Evolutionary conservation across 2,797 vertebrate species (phyloP).

Genomic region (Sebastes reedi): DNA sequence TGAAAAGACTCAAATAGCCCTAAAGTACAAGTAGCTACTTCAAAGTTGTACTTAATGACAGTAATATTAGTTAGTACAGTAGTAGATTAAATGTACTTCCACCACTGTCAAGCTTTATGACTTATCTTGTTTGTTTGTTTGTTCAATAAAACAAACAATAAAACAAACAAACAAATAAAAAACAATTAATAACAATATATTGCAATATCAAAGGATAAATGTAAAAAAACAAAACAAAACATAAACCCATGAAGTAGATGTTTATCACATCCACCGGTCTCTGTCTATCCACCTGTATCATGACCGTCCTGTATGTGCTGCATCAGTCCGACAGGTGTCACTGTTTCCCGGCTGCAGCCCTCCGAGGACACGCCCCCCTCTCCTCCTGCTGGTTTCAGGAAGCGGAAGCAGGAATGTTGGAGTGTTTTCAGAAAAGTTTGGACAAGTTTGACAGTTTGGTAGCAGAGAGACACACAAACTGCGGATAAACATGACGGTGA

Average conservation of each 20-base stretch:
- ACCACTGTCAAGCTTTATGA: background rate
- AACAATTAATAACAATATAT: too few relatives aligned
- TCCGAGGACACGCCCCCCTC: constrained; percentile 39
- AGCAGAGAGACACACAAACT: constrained; percentile 3
- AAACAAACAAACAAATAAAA: too few relatives aligned
- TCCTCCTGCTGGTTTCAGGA: constrained; percentile 61
- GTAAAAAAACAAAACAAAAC: too few relatives aligned
- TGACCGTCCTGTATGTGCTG: background rate
- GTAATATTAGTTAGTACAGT: background rate
- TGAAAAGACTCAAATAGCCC: too few relatives aligned
- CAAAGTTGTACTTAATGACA: background rate
- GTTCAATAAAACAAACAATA: too few relatives aligned
- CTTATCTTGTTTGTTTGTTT: too few relatives aligned
- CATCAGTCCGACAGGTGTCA: constrained; percentile 12
- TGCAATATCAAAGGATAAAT: too few relatives aligned
- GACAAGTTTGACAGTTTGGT: constrained; percentile 47
- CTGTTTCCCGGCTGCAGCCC: constrained; percentile 1
- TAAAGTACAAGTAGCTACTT: too few relatives aligned
- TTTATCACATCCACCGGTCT: too few relatives aligned
- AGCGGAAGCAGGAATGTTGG: constrained; percentile 78
- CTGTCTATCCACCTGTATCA: background rate
- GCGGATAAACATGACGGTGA: constrained; percentile 64
- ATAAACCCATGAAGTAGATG: too few relatives aligned
- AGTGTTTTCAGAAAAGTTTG: constrained; percentile 65
- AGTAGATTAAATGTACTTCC: background rate